Evolutionary conservation across 2,113 vertebrate species (phyloP), one percentile per base, ranked within the genome.

Genomic region (Pao palembangensis): DNA sequence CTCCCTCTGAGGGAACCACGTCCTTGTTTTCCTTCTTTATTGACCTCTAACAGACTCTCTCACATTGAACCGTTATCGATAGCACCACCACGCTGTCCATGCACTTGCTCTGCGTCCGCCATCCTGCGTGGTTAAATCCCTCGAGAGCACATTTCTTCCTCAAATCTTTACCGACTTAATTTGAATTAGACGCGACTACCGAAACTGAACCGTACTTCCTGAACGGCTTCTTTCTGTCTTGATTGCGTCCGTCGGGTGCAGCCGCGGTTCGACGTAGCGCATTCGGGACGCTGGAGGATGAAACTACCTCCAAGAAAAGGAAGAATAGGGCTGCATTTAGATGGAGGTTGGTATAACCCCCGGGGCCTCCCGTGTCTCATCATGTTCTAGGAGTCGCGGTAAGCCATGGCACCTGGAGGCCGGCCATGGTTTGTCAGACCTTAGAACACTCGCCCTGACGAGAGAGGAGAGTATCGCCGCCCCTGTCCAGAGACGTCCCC

Each of bases 121-220:
- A 55, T 31, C 65, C 73, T 50, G 67, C 65, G 76, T 78, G 55
- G 63, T 77, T 69, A 69, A 73, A 78, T 78, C 64, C 67, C 67
- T 59, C 42, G 67, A 67, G 59, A 69, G 73, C 77, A 77, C 51
- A 75, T 80, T 74, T 76, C 59, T 59, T 28, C 64, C 81, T 76
- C 64, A 75, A 75, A 66, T 63, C 65, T 71, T 78, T 85, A 87
- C 85, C 75, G 76, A 64, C 66, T 75, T 81, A 64, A 85, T 86
- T 86, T 81, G 70, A 81, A 71, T 81, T 75, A 76, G 67, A 83
- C 83, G 77, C 71, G 76, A 84, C 71, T 46, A 77, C 67, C 79
- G 71, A 76, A 84, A 84, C 76, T 61, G 78, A 82, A 77, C 71
- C 58, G 31, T 60, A 55, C 46, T 44, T 69, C 56, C 79, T 71